Evolutionary conservation across 1,140 invertebrate species (phyloP), one percentile per base, ranked within the genome.

Genomic region (Saccostrea echinata): DNA sequence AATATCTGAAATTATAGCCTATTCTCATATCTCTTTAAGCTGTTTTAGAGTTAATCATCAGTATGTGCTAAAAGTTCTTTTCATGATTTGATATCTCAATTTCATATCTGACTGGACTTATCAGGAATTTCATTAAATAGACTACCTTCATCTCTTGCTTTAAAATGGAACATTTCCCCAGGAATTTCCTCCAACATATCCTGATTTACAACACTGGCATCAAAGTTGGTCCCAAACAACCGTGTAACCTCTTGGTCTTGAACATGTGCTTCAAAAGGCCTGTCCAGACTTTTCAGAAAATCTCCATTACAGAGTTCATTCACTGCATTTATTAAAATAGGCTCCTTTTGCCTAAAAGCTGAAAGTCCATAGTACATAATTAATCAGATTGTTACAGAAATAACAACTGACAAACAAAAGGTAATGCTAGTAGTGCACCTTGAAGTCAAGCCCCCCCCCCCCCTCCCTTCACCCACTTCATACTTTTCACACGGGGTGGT

Each of bases 221-320:
- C 86, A 64, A 64, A 83, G 30, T 87, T 87, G 4, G 86, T 87
- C 4, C 86, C 80, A 87, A 83, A 87, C 3, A 87, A 27, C 61
- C 43, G n/a, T 1, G 53, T 61, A 35, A 82, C n/a, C 9, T 53
- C 53, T n/a, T 64, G 43, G 57, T 21, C 53, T 53, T 24, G 51
- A 61, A 57, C 55, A 3, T 57, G 11, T 57, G 55, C 55, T 51
- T 33, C 18, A 21, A 87, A 51, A 35, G 86, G 80, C 55, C 86
- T 87, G 16, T 82, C 27, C 24, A 87, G 13, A 61, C 86, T 83
- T 24, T 43, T 81, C 24, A 87, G n/a, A 27, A 87, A 82, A n/a
- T 21, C 13, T n/a, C 86, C 86, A 33, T 87, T 52, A 64, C 86
- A 86, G 12, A 87, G 21, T 27, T 87, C 76, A 83, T 87, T 81